Conservation (phyloP, 2,113 vertebrate species). For the Rhombomys opimus region DNA sequence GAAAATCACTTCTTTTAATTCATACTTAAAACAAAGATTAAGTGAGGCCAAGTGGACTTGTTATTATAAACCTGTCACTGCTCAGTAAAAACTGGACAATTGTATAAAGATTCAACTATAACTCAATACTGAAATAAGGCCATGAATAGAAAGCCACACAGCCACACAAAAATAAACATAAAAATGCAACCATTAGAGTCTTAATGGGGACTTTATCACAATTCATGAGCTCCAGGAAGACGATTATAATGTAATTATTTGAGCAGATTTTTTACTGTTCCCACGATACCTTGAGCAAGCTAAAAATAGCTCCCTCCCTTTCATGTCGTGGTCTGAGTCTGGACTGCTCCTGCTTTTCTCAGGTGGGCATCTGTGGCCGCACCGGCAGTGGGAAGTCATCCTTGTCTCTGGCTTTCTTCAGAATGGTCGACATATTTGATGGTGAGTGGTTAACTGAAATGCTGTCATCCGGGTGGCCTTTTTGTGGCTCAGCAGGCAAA, state of each 20-base stretch:
- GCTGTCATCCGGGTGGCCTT: neutral
- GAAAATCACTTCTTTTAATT: constrained; percentile 23
- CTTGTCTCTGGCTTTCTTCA: constrained; percentile 97
- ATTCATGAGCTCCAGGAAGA: neutral
- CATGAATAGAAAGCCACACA: neutral
- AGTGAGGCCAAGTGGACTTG: neutral
- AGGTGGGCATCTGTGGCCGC: constrained; percentile 98
- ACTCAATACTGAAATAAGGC: constrained; percentile 1
- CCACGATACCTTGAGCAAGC: neutral
- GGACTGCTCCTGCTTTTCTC: neutral
- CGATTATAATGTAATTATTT: neutral
- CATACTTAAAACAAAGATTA: neutral
- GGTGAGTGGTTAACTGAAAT: constrained; percentile 87
- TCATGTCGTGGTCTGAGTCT: neutral
- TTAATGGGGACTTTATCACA: neutral
- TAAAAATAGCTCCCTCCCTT: neutral
- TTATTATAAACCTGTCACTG: neutral
- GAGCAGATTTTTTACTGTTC: neutral
- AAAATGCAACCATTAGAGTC: neutral
- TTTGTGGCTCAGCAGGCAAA: neutral
- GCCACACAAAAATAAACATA: neutral
- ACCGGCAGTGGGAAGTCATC: constrained; percentile 99
- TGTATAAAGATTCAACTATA: neutral
- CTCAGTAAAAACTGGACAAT: neutral
- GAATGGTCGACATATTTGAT: constrained; percentile 99